A percentile compares a stretch with the other conserved stretches of the same genome.
Evolutionary conservation across 2,113 vertebrate species (phyloP).

Genomic region (Tragelaphus buxtoni): DNA sequence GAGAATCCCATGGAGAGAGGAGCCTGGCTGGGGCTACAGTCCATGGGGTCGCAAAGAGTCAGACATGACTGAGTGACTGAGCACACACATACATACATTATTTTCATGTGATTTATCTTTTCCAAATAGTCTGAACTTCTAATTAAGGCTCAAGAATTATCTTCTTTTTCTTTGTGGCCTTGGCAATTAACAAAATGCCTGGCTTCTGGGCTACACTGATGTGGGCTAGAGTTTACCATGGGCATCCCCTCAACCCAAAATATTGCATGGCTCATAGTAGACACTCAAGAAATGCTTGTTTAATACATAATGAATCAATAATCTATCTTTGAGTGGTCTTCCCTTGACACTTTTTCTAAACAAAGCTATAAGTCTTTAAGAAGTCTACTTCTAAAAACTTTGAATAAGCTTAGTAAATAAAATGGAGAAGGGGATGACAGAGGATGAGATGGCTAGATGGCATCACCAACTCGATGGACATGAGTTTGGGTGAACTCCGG

Average conservation of each 20-base stretch:
- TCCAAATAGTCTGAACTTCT: background rate
- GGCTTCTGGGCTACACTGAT: background rate
- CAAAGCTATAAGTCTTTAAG: background rate
- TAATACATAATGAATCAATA: background rate
- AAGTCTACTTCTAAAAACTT: constrained; percentile 14
- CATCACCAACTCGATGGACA: no score
- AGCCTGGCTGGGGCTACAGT: background rate
- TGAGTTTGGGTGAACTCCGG: no score
- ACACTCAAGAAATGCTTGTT: background rate
- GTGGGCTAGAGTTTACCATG: background rate
- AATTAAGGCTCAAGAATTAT: background rate
- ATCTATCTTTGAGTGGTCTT: background rate
- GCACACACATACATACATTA: background rate
- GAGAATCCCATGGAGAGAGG: background rate
- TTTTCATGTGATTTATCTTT: background rate
- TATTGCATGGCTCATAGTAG: background rate
- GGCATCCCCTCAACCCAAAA: background rate
- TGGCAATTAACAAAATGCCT: background rate
- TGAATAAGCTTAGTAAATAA: background rate
- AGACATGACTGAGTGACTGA: rapidly evolving
- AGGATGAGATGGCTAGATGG: no score
- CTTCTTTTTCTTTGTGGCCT: background rate
- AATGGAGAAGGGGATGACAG: background rate
- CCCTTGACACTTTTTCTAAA: background rate
- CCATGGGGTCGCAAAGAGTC: background rate